Evolutionary conservation across 2,113 vertebrate species (phyloP), one percentile per base, ranked within the genome.

Genomic region (Calyptommatus sinebrachiatus): DNA sequence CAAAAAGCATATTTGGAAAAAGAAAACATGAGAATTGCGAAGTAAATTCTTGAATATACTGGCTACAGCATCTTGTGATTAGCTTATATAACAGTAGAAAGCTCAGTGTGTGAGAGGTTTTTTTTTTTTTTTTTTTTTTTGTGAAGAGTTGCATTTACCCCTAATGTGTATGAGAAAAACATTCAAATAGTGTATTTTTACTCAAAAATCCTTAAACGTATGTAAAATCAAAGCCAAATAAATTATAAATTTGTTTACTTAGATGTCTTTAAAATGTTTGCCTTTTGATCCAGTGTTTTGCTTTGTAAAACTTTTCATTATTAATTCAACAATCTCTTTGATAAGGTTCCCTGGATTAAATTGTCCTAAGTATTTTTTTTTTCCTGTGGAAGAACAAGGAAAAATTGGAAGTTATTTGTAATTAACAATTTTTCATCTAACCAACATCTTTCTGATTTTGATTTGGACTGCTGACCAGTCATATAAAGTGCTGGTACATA

Each of bases 371-470:
- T 76, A 65, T 31, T 80, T 65, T 72, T 83, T n/a, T 57, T 57
- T 18, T 18, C 53, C 12, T 57, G 53, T 50, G 53, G 16, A 75
- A 76, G 46, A 14, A 18, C 66, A 57, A 21, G 7, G 50, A 48
- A 73, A 73, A 78, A 18, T 63, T 76, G 71, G 14, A 83, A 73
- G 20, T 70, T 84, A 72, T 35, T 76, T 75, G 69, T 62, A 29
- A 85, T 85, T 82, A 84, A 50, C 65, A 78, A 62, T 16, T 60
- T 29, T n/a, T 76, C 72, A 62, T 79, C 81, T 66, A 82, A 29
- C 28, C 28, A 79, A 70, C 68, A 81, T 28, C 68, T 35, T 41
- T 69, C 61, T 71, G 48, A 7, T 76, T 76, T 75, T 70, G 48
- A 62, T 62, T 18, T 72, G 48, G 61, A 28, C 31, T 70, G 29